Evolutionary conservation across 1,140 invertebrate species (phyloP), one percentile per base, ranked within the genome.

Genomic region (Bombus picipes): DNA sequence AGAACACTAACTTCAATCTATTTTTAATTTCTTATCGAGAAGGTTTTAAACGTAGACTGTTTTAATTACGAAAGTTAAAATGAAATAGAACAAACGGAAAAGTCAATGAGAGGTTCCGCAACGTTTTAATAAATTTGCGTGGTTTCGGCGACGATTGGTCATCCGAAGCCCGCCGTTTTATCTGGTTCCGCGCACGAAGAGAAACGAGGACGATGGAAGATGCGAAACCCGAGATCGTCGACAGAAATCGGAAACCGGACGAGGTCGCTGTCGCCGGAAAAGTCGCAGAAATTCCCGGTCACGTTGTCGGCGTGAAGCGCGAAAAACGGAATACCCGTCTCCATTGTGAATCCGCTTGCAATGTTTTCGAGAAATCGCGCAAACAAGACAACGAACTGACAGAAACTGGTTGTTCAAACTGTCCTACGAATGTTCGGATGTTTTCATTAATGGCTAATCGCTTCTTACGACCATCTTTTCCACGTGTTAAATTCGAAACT

Each of bases 241-340:
- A 57, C 81, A 78, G 81, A 83, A 83, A 83, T 83, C 74, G 81
- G 81, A 83, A 83, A 83, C 74, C 74, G 81, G 74, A 78, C 65
- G 74, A 83, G 65, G 74, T 77, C 43, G 62, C 62, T 83, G 37
- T 47, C 74, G 74, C 65, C 72, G 81, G 81, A 83, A 83, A 83
- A 83, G 43, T 83, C 37, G 65, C 43, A 53, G 81, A 66, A 83
- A 83, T 77, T 77, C 73, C 62, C 62, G 47, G 34, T 43, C 32
- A n/a, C 28, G 37, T 32, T 37, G 15, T 12, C 57, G 62, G 28
- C 25, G 28, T 13, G 25, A 68, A 53, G 5, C 41, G 25, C 37
- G 62, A 47, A 47, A 70, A 79, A 25, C 32, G 12, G 6, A 12
- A 47, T 22, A 3, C 9, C 25, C 15, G n/a, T n/a, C 2, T 15